Evolutionary conservation across 2,113 vertebrate species (phyloP), one percentile per base, ranked within the genome.

Genomic region (Oreotrochilus melanogaster): DNA sequence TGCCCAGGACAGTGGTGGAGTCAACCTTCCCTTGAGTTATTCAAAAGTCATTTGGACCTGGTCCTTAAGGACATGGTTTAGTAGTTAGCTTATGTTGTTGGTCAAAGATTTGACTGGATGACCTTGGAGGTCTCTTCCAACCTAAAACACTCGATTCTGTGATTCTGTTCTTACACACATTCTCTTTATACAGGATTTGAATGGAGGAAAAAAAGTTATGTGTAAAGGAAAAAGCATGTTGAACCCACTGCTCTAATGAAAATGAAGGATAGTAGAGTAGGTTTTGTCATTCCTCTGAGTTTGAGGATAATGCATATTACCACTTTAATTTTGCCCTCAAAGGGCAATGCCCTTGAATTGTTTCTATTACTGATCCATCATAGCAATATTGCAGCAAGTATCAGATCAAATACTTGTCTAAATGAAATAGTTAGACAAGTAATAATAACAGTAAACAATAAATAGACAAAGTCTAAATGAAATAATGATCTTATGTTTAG

Each of bases 161-260:
- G 39, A 39, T 39, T 12, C 39, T 39, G 14, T 84, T 78, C 47
- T 74, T 61, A 84, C 4, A 37, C 58, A 18, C 15, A 30, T 87
- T 88, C 4, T 45, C 5, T 73, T 84, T 50, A 18, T 28, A 21
- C 1, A 54, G 17, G 78, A 47, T 47, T 28, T 12, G 66, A 81
- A 94, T 31, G 7, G 1, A 45, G 25, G 2, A 2, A 2, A 15
- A 58, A 53, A 45, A 12, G 6, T 0, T 3, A 7, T 10, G 0
- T 37, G 80, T 64, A 64, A 74, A 89, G 18, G 14, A 39, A 71
- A 92, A 80, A 53, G 1, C 6, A 31, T 21, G 9, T 57, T 45
- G 23, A 91, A 35, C 11, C 11, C n/a, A 33, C 3, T 28, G 11
- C 10, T 86, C 10, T 51, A 64, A 67, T 56, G 16, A 56, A 92